phyloP scores from a whole-genome alignment of 2,113 vertebrate genomes.

The Aptenodytes patagonicus region DNA sequence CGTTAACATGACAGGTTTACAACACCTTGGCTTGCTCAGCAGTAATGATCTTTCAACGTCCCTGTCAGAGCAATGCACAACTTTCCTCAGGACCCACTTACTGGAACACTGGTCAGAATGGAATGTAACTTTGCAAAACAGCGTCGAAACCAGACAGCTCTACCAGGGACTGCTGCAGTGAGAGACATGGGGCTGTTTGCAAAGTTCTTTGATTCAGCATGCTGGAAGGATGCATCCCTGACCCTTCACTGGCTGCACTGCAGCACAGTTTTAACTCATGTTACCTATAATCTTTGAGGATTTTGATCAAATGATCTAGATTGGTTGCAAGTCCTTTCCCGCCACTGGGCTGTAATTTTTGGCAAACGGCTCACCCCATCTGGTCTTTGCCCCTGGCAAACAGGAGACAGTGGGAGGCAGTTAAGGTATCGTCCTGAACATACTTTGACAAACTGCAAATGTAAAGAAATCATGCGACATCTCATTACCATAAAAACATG shows the following conservation, averaged over 20 bases:
- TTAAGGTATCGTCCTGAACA: not conserved
- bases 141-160: rapidly evolving
- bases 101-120: not conserved
- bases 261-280: not conserved
- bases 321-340: not conserved
- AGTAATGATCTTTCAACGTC: slow-evolving; percentile 16
- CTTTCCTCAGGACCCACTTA: not conserved
- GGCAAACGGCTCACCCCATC: not conserved
- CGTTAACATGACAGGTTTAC: not conserved
- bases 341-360: not conserved
- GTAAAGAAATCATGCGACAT: not conserved
- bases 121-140: not conserved
- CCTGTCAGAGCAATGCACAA: slow-evolving; percentile 1
- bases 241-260: not conserved
- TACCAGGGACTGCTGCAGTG: not conserved
- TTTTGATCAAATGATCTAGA: not conserved
- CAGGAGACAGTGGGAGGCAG: not conserved
- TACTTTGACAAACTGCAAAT: not conserved
- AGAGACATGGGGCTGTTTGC: not conserved
- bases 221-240: not conserved
- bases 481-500: not conserved
- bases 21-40: slow-evolving; percentile 1
- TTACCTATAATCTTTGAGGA: not conserved
- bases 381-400: not conserved
- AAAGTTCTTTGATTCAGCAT: not conserved